Evolutionary conservation across 2,888 invertebrate genomes (phyloP), one percentile per base, ranked within the genome.

Genomic region (Archips crataeganus): DNA sequence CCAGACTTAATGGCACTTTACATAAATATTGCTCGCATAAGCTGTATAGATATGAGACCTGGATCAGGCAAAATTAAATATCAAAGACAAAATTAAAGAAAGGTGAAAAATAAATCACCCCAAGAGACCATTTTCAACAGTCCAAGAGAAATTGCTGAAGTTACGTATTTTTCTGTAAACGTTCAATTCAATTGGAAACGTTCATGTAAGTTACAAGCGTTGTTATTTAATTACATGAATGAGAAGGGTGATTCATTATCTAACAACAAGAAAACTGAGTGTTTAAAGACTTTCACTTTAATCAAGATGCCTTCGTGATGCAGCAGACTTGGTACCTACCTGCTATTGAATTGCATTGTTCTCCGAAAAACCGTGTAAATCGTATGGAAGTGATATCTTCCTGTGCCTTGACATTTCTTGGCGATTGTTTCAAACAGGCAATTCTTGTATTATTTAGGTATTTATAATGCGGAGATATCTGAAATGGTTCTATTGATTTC

Each of bases 231-330:
- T 60, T 60, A 34, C 36, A 36, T 3, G 13, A 34, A 60, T 36
- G 36, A 36, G 36, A 60, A 36, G 60, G 36, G 13, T 60, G 23
- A 36, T 36, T 57, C 32, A 47, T 47, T 23, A 63, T 32, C 32
- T 63, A 63, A 47, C 63, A 63, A 63, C 63, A 63, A 32, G 47
- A 63, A 63, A 63, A 63, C 47, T 39, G 6, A 63, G 47, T 47
- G 63, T 34, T 63, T 79, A 62, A 82, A 79, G 82, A 85, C 88
- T 89, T 89, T 88, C 88, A 82, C 87, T 82, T 77, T 83, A 84
- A 86, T 85, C 79, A 81, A 80, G 79, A 67, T 67, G 54, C 57
- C 67, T 54, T 54, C 23, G 45, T 67, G 71, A 70, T 62, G 82
- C 78, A 82, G 78, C 47, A 45, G 39, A 54, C 61, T 13, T 54